Evolutionary conservation across 2,888 invertebrate genomes (phyloP).

Genomic region (Carterocephalus palaemon): DNA sequence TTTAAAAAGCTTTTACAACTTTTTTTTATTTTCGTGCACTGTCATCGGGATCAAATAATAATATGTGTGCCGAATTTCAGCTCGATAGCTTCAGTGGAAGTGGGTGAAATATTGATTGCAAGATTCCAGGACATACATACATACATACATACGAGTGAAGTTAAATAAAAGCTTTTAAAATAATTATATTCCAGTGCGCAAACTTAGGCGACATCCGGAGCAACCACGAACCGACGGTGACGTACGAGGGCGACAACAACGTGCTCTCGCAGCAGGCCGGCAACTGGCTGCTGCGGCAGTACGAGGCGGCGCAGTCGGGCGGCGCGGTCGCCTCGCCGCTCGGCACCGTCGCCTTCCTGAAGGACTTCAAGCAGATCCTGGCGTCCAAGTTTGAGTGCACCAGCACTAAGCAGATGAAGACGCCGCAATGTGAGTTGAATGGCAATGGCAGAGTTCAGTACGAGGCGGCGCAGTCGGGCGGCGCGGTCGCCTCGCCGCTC

Average conservation of each 20-base stretch:
- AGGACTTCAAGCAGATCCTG: constrained; percentile 39
- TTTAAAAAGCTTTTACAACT: too few relatives aligned
- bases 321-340: constrained; percentile 82
- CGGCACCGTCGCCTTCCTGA: constrained; percentile 84
- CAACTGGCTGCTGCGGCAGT: constrained; percentile 89
- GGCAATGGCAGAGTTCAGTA: too few relatives aligned
- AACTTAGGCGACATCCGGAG: constrained; percentile 90
- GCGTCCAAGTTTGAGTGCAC: constrained; percentile 41
- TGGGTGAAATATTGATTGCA: too few relatives aligned
- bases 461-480: constrained; percentile 63
- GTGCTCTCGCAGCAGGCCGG: constrained; percentile 93
- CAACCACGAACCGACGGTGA: constrained; percentile 93
- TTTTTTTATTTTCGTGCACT: too few relatives aligned
- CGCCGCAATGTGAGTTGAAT: constrained; percentile 58
- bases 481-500: constrained; percentile 81
- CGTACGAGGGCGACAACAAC: constrained; percentile 97
- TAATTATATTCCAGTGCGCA: constrained; percentile 75
- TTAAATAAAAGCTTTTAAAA: not conserved
- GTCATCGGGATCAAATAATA: too few relatives aligned
- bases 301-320: constrained; percentile 67
- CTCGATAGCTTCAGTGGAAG: too few relatives aligned
- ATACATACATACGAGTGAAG: not conserved
- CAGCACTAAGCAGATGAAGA: constrained; percentile 48
- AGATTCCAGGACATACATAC: too few relatives aligned
- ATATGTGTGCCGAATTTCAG: too few relatives aligned